Evolutionary conservation across 2,797 vertebrate genomes (phyloP).

Genomic region (Furcifer pardalis): DNA sequence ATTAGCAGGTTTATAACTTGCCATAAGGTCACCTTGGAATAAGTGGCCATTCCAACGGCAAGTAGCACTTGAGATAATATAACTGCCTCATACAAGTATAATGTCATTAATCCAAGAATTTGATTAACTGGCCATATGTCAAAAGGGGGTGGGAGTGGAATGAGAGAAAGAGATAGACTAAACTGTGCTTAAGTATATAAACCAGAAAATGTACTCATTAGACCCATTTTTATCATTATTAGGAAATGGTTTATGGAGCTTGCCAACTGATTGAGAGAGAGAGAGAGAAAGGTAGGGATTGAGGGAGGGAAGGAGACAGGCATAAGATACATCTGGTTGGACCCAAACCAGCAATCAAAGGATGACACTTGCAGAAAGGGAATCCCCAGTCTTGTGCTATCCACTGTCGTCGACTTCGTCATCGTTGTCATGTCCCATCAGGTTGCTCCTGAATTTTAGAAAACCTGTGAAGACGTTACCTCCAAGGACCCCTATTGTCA

Average conservation of each 20-base stretch:
- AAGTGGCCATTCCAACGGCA: neutral
- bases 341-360: neutral
- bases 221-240: neutral
- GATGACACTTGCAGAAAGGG: no score
- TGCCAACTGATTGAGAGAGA: neutral
- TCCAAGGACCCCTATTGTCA: no score
- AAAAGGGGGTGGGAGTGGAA: neutral
- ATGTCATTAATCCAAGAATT: neutral
- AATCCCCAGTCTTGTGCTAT: no score
- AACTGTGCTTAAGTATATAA: neutral
- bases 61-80: constrained; percentile 5
- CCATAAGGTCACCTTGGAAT: neutral
- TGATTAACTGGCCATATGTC: neutral
- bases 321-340: no score
- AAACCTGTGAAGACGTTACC: no score
- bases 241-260: neutral
- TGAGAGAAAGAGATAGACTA: neutral
- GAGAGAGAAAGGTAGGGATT: no score
- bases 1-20: neutral
- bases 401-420: no score
- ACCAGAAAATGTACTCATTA: neutral
- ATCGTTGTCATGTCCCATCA: no score
- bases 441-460: no score
- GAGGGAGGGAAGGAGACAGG: no score
- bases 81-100: neutral